phyloP scores from a whole-genome alignment of 2,797 vertebrate genomes.

The Mus spretus region DNA sequence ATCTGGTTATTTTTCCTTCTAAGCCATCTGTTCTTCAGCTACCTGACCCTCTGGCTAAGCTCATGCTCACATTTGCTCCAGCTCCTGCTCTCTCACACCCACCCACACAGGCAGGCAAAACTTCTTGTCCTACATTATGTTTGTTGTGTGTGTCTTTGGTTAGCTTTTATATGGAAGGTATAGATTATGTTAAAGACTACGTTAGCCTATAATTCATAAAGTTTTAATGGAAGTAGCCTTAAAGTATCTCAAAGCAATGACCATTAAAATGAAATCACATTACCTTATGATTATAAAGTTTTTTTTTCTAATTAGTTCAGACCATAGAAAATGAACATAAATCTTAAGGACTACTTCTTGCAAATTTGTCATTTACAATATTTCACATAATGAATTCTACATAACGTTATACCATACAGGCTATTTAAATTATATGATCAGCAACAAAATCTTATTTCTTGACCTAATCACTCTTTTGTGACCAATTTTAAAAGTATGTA shows the following conservation, averaged over 20 bases:
- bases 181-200: slow-evolving; percentile 52
- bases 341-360: slow-evolving; percentile 23
- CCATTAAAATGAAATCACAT: slow-evolving; percentile 66
- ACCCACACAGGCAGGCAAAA: neutral
- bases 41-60: neutral
- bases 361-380: slow-evolving; percentile 29
- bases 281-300: slow-evolving; percentile 64
- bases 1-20: slow-evolving; percentile 39
- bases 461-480: slow-evolving; percentile 61
- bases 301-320: slow-evolving; percentile 70
- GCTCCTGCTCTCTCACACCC: neutral
- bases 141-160: slow-evolving; percentile 73
- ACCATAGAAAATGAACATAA: slow-evolving; percentile 43
- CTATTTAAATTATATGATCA: slow-evolving; percentile 61
- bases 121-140: slow-evolving; percentile 66
- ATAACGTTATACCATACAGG: slow-evolving; percentile 32
- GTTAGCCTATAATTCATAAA: neutral
- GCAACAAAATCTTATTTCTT: slow-evolving; percentile 14
- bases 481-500: neutral
- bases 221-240: slow-evolving; percentile 53
- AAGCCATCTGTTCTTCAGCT: neutral
- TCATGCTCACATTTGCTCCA: fast-evolving
- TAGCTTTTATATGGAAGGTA: slow-evolving; percentile 73
- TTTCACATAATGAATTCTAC: slow-evolving; percentile 53
- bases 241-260: slow-evolving; percentile 61